A percentile compares a stretch with the other conserved stretches of the same genome.
Evolutionary conservation across 1,140 invertebrate genomes (phyloP).

Genomic region (Drosophila paulistorum): DNA sequence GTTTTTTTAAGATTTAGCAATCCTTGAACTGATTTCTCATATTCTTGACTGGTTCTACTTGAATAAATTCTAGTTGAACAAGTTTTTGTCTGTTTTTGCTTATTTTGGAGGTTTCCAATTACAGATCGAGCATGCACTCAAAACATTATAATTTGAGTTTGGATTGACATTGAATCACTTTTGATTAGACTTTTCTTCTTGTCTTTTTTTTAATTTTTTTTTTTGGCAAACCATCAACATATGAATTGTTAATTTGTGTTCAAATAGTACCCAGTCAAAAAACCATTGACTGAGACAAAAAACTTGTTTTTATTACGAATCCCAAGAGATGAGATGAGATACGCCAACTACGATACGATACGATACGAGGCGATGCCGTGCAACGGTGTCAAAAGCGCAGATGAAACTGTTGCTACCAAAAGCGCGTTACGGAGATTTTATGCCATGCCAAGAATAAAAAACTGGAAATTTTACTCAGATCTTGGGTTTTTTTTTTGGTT

Average conservation of each 20-base stretch:
- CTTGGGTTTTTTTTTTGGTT: constrained; percentile 13
- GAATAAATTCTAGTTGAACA: constrained; percentile 46
- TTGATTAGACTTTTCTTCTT: constrained; percentile 35
- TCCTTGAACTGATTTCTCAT: constrained; percentile 55
- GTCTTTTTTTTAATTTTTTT: constrained; percentile 25
- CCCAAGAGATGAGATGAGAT: constrained; percentile 23
- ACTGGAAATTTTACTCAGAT: constrained; percentile 32
- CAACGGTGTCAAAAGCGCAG: constrained; percentile 65
- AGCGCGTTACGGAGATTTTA: constrained; percentile 69
- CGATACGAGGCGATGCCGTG: constrained; percentile 47
- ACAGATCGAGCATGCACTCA: not conserved
- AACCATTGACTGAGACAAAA: constrained; percentile 31
- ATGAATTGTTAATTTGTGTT: constrained; percentile 61
- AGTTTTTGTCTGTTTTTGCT: constrained; percentile 35
- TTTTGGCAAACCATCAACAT: constrained; percentile 31
- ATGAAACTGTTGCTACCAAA: constrained; percentile 75
- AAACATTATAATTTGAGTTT: constrained; percentile 1
- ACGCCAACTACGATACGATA: constrained; percentile 10
- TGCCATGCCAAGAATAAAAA: constrained; percentile 70
- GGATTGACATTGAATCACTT: constrained; percentile 23
- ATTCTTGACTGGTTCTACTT: constrained; percentile 59
- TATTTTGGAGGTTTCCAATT: constrained; percentile 24
- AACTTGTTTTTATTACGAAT: constrained; percentile 65
- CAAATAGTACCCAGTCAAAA: constrained; percentile 65
- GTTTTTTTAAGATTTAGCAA: not conserved